These are phyloP conservation scores for Holothuria leucospilota DNA, from an alignment of 53 echinoderm and acorn worm species.

Conservation along the genomic window DNA sequence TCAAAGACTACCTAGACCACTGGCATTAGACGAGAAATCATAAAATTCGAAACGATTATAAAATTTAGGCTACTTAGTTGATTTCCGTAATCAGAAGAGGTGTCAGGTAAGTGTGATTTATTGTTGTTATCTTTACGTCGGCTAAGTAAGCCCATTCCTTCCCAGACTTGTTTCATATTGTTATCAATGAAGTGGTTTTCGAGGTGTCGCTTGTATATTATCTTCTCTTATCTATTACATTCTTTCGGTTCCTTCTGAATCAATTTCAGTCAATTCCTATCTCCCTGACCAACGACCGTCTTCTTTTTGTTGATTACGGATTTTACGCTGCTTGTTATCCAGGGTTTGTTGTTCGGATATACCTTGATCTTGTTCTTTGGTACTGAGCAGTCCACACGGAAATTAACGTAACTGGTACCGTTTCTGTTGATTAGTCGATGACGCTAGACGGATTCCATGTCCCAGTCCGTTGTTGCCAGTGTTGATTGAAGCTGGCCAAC, in stretches of 20 bases:
- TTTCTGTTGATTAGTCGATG: conserved; percentile 10
- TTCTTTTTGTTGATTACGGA: conserved; percentile 28
- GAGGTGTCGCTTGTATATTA: neutral
- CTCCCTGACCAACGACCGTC: neutral
- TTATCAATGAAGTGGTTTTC: neutral
- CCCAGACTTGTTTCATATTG: too few species aligned
- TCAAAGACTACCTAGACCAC: neutral
- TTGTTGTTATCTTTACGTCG: conserved; percentile 35
- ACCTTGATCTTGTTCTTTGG: conserved; percentile 31
- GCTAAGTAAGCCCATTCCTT: too few species aligned
- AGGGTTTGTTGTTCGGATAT: too few species aligned
- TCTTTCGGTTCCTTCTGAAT: neutral
- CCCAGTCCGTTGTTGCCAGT: conserved; percentile 11
- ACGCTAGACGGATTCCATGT: conserved; percentile 20
- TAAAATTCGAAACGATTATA: conserved; percentile 42
- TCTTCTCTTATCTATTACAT: neutral
- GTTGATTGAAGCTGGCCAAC: neutral
- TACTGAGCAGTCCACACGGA: conserved; percentile 43
- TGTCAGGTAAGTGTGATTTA: neutral
- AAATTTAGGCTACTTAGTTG: conserved; percentile 24
- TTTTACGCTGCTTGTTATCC: conserved; percentile 40
- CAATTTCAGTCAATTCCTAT: neutral
- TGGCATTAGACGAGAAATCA: neutral
- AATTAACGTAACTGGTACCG: conserved; percentile 35
- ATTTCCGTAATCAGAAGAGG: neutral